Percentiles rank a stretch among this genome's conserved stretches.
phyloP scores from a whole-genome alignment of 2,797 vertebrate species.

The Emydoidea blandingii region DNA sequence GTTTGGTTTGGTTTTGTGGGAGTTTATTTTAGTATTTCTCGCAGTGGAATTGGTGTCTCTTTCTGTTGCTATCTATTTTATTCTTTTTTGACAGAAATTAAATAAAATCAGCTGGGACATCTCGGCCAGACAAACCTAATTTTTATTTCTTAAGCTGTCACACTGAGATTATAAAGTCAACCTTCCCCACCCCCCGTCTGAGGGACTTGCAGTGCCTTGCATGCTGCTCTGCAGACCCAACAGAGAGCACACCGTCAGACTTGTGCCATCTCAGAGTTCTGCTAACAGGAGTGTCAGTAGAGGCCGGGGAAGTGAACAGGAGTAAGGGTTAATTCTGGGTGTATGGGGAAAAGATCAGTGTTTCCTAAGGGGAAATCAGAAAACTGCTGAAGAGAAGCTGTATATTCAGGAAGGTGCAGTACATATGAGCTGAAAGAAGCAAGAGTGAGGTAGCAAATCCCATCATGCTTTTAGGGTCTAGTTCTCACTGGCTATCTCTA shows the following conservation, averaged over 20 bases:
- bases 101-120: neutral
- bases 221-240: fast-evolving
- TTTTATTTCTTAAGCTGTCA: neutral
- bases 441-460: neutral
- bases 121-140: neutral
- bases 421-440: neutral
- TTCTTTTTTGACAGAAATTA: neutral
- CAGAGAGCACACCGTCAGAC: fast-evolving
- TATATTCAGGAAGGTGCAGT: neutral
- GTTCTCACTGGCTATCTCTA: neutral
- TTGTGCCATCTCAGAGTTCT: fast-evolving
- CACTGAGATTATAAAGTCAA: neutral
- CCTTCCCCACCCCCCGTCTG: neutral
- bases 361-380: neutral
- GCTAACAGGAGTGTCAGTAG: neutral
- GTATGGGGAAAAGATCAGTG: neutral
- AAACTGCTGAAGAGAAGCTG: neutral
- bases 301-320: neutral
- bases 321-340: neutral
- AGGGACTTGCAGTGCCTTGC: neutral
- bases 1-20: neutral
- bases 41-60: neutral
- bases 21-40: neutral
- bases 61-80: neutral
- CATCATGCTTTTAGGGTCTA: fast-evolving